Base-by-base conservation (phyloP, 2,797 vertebrate genomes). In the Darevskia mixta region DNA sequence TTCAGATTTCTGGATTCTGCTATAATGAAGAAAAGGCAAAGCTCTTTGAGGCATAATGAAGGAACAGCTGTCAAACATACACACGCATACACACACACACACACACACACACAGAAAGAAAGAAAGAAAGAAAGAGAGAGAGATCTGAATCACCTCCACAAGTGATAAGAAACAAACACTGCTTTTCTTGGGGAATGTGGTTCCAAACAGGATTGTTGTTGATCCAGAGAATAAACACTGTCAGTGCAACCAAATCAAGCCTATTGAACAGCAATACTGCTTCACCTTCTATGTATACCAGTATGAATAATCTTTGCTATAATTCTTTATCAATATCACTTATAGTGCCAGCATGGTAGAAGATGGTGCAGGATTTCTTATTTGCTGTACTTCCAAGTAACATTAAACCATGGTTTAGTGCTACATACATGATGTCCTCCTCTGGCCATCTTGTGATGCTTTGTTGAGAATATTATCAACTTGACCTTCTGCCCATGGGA, bases 191-290 rank as follows among this genome's bases (percentile, higher is more conserved):
- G 27, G 43, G n/a, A 58, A 41, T 35, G 35, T 15, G n/a, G 8
- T 82, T 82, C 58, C 25, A 82, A 49, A 83, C 25, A 38, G 3
- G 38, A 58, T 49, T 86, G 27, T n/a, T 82, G n/a, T n/a, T 87
- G 58, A 78, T 29, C 10, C 13, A 41, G 15, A 61, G 8, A 8
- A 38, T 67, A 64, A 49, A 73, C 61, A 82, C 58, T 49, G 82
- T n/a, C 29, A 87, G 49, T 64, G 7, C 8, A 1, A 45, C 20
- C 67, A 55, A 23, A 69, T 55, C 41, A 35, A 55, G 1, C 13
- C 41, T 41, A n/a, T 25, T 80, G 79, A 67, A 73, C n/a, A 67
- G 38, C 3, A 15, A 27, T n/a, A 83, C 29, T 75, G 71, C 75
- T 43, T 77, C 77, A 67, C 7, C 15, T 58, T 71, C 43, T 78